phyloP scores from a whole-genome alignment of 2,888 invertebrate genomes.

The Psylliodes chrysocephalus region DNA sequence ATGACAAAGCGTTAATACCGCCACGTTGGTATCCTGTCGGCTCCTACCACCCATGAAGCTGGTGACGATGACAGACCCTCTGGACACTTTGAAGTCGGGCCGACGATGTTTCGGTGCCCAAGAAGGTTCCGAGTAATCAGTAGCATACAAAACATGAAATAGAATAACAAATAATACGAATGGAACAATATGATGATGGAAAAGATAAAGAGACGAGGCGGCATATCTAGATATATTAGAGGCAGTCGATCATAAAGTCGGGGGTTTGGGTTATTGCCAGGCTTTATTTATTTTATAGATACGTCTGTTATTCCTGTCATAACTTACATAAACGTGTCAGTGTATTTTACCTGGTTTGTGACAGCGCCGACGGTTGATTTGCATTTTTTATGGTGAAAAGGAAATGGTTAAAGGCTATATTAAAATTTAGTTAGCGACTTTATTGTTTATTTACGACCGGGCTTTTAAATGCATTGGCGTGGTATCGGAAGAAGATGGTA shows the following conservation, averaged over 20 bases:
- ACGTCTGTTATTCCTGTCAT: slow-evolving; percentile 60
- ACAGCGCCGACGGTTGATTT: slow-evolving; percentile 30
- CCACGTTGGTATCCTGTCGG: slow-evolving; percentile 64
- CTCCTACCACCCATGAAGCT: slow-evolving; percentile 66
- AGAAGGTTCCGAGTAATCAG: slow-evolving; percentile 60
- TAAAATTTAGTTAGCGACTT: slow-evolving; percentile 9
- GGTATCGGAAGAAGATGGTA: no score
- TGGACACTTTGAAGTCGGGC: slow-evolving; percentile 62
- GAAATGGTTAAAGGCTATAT: slow-evolving; percentile 27
- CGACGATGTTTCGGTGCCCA: slow-evolving; percentile 55
- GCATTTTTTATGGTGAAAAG: slow-evolving; percentile 34
- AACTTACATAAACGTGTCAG: slow-evolving; percentile 61
- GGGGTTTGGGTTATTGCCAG: slow-evolving; percentile 51
- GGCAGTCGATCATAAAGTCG: slow-evolving; percentile 52
- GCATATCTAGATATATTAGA: slow-evolving; percentile 45
- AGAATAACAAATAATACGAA: slow-evolving; percentile 58
- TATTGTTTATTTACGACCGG: slow-evolving; percentile 12
- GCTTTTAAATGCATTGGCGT: neutral
- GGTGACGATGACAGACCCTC: slow-evolving; percentile 66
- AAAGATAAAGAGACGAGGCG: slow-evolving; percentile 38
- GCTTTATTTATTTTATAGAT: slow-evolving; percentile 60
- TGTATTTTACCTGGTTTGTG: slow-evolving; percentile 50
- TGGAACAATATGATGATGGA: slow-evolving; percentile 45
- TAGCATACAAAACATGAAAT: slow-evolving; percentile 59
- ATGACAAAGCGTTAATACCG: slow-evolving; percentile 66